Evolutionary conservation across 2,113 vertebrate species (phyloP).

Genomic region (Formicarius rufipectus): DNA sequence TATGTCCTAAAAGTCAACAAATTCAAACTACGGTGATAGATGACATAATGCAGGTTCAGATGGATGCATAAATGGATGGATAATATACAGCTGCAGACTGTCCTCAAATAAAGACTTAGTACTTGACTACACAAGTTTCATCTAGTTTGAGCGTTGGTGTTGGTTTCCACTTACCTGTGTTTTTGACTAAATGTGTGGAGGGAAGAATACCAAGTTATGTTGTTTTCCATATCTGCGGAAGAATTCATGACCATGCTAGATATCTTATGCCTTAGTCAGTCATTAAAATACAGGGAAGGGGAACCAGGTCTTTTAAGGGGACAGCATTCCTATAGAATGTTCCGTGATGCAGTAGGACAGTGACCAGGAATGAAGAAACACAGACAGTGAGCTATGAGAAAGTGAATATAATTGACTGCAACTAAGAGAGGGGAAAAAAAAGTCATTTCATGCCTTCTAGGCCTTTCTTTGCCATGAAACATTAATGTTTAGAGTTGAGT

Average conservation of each 20-base stretch:
- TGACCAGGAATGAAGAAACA: neutral
- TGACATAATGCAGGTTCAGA: neutral
- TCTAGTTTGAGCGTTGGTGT: neutral
- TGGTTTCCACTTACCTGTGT: neutral
- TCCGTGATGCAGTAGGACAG: neutral
- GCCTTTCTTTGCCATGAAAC: neutral
- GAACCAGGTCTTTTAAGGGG: neutral
- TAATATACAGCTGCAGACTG: neutral
- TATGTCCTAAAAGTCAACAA: neutral
- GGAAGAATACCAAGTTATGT: neutral
- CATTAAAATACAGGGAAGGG: neutral
- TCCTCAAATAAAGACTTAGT: neutral
- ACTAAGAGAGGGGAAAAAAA: neutral
- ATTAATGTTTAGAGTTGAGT: neutral
- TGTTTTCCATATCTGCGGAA: neutral
- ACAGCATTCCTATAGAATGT: neutral
- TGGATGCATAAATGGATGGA: neutral
- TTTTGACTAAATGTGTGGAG: neutral
- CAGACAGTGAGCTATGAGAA: neutral
- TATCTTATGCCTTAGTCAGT: neutral
- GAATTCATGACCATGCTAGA: neutral
- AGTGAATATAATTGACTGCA: neutral
- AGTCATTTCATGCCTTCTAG: neutral
- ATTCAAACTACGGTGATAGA: neutral
- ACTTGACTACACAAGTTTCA: neutral